These are phyloP conservation scores for Aptenodytes patagonicus DNA, from an alignment of 2,113 vertebrate genomes.

Conservation along the genomic window DNA sequence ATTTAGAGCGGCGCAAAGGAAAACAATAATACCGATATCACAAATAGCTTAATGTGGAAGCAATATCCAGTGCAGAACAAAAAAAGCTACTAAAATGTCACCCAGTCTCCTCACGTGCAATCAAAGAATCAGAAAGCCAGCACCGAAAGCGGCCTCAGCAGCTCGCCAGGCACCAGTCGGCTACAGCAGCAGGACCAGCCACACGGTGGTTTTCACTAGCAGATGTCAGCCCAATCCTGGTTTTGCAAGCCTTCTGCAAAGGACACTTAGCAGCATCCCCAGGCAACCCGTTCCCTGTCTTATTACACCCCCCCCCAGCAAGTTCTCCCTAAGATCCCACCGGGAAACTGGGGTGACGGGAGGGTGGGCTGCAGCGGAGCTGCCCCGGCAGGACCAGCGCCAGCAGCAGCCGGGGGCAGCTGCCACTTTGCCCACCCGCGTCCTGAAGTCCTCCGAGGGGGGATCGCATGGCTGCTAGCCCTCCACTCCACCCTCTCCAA, in stretches of 20 bases:
- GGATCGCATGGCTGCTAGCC: background rate
- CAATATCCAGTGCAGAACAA: background rate
- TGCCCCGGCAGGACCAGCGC: background rate
- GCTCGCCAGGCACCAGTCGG: fast-evolving
- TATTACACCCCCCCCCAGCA: too few relatives aligned
- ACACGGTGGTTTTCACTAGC: fast-evolving
- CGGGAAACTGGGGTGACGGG: background rate
- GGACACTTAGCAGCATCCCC: background rate
- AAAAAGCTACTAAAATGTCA: too few relatives aligned
- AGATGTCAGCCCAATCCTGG: too few relatives aligned
- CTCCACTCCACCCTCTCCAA: background rate
- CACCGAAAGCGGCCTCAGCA: background rate
- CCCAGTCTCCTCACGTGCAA: fast-evolving
- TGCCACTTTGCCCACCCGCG: background rate
- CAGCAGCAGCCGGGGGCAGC: background rate
- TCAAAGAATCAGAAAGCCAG: background rate
- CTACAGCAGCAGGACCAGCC: background rate
- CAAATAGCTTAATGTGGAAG: background rate
- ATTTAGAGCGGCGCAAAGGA: background rate
- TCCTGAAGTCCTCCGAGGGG: background rate
- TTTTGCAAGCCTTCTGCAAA: background rate
- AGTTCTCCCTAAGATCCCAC: background rate
- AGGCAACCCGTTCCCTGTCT: background rate
- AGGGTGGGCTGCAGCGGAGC: background rate
- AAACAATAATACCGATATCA: background rate